Percentiles rank a stretch among this genome's conserved stretches.
Conservation (phyloP, 1,140 invertebrate genomes). For the Oscheius sp. region DNA sequence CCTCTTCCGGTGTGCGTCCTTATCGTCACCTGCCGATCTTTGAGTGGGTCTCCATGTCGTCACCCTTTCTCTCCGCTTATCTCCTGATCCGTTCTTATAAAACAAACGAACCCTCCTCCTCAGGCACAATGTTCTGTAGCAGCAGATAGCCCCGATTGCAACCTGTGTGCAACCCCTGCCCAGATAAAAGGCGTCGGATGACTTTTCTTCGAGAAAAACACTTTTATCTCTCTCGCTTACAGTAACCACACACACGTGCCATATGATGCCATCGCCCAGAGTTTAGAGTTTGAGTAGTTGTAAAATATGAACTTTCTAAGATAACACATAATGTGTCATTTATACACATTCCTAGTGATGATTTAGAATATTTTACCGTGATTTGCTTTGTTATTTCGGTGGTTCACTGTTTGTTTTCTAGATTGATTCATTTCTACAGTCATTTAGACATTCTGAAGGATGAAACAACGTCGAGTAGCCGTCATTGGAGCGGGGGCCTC, state of each 20-base stretch:
- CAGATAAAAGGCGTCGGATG: too few species aligned
- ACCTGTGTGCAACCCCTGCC: neutral
- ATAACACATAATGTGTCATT: neutral
- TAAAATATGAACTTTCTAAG: too few species aligned
- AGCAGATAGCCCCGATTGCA: neutral
- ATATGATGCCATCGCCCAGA: too few species aligned
- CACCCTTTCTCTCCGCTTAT: neutral
- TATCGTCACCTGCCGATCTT: too few species aligned
- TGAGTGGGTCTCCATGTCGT: too few species aligned
- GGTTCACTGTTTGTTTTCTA: neutral
- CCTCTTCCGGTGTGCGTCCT: neutral
- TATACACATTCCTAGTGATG: neutral
- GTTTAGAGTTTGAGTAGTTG: too few species aligned
- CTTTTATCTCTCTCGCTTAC: too few species aligned
- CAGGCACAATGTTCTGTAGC: neutral
- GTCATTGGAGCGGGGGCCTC: constrained; percentile 64
- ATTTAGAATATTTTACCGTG: neutral
- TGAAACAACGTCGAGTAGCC: constrained; percentile 33
- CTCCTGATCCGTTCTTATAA: neutral
- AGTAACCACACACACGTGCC: too few species aligned
- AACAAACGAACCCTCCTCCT: neutral
- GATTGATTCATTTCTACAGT: neutral
- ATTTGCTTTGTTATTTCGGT: neutral
- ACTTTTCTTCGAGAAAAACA: too few species aligned
- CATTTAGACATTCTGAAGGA: neutral